Evolutionary conservation across 2,888 invertebrate species (phyloP).

Genomic region (Spisula solida): DNA sequence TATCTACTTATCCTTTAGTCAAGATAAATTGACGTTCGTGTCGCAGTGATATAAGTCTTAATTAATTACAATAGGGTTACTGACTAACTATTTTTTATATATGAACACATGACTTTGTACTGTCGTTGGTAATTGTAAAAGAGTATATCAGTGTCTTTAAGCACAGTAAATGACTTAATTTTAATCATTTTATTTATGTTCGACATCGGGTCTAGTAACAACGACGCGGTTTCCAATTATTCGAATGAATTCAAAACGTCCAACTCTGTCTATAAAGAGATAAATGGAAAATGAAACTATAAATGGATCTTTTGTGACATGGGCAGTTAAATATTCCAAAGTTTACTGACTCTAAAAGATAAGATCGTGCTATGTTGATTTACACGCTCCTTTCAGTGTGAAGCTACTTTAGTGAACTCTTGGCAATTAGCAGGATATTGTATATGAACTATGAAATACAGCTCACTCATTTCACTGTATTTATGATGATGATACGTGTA

Average conservation of each 20-base stretch:
- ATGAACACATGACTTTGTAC: not conserved
- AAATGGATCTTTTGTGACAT: not conserved
- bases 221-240: not conserved
- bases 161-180: not conserved
- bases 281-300: not conserved
- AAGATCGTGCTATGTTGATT: too few species aligned
- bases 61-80: not conserved
- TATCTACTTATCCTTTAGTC: not conserved
- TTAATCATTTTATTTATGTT: conserved; percentile 1
- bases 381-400: too few species aligned
- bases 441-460: too few species aligned
- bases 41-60: not conserved
- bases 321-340: not conserved
- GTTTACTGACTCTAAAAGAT: not conserved
- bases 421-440: too few species aligned
- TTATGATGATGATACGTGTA: too few species aligned
- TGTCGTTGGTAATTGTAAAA: not conserved
- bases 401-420: too few species aligned
- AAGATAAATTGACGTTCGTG: not conserved
- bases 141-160: not conserved
- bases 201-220: not conserved
- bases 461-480: too few species aligned
- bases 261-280: not conserved
- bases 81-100: not conserved
- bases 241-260: not conserved